These are phyloP conservation scores for Chloroclysta siterata DNA, from an alignment of 2,888 invertebrate genomes.

Conservation along the genomic window DNA sequence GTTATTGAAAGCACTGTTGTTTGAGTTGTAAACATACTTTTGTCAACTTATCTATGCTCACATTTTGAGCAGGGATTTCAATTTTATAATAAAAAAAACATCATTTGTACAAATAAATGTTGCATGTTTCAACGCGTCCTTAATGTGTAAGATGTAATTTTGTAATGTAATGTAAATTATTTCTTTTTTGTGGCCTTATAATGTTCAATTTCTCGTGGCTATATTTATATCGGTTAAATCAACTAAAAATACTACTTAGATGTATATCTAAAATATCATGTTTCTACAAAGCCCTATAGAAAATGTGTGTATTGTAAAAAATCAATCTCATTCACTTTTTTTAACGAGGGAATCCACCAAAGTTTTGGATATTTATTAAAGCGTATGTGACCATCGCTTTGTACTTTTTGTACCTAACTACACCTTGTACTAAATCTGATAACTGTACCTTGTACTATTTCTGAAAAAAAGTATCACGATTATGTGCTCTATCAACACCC, in stretches of 20 bases:
- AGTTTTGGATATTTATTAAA: not conserved
- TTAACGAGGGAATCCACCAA: not conserved
- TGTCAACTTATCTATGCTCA: not conserved
- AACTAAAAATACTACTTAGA: slow-evolving; percentile 4
- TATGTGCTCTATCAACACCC: not conserved
- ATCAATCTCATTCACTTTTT: not conserved
- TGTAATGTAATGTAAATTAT: slow-evolving; percentile 40
- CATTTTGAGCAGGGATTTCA: slow-evolving; percentile 12
- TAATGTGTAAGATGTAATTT: slow-evolving; percentile 36
- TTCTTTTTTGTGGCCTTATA: slow-evolving; percentile 55
- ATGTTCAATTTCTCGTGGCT: slow-evolving; percentile 44
- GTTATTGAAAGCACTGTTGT: not conserved
- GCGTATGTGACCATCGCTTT: not conserved
- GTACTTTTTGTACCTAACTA: not conserved
- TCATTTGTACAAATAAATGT: slow-evolving; percentile 23
- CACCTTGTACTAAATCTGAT: not conserved
- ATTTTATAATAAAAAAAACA: slow-evolving; percentile 9
- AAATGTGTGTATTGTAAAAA: slow-evolving; percentile 1
- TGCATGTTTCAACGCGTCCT: slow-evolving; percentile 39
- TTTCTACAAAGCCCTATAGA: slow-evolving; percentile 5
- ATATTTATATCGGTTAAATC: slow-evolving; percentile 20
- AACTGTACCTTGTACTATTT: too few relatives aligned
- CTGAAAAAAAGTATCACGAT: too few relatives aligned
- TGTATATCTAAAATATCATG: slow-evolving; percentile 11
- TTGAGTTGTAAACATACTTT: slow-evolving; percentile 12